phyloP scores from a whole-genome alignment of 1,140 invertebrate genomes.

The Drosophila watanabei region DNA sequence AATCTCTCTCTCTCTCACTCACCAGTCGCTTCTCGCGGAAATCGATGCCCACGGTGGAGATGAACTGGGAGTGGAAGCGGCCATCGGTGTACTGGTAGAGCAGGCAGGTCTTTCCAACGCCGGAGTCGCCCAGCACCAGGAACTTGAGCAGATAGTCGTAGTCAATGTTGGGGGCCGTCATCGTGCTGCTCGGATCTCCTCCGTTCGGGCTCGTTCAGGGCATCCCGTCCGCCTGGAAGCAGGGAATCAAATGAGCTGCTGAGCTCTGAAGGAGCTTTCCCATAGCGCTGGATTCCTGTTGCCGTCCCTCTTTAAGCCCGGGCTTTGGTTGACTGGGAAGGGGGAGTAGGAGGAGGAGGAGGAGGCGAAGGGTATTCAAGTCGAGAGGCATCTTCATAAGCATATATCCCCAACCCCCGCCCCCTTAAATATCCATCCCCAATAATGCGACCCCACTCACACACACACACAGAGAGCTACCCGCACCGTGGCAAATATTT shows the following conservation, averaged over 20 bases:
- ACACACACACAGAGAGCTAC: background rate
- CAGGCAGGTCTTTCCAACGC: slow-evolving; percentile 97
- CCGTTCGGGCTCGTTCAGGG: slow-evolving; percentile 21
- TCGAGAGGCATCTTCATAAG: slow-evolving; percentile 43
- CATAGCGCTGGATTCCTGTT: background rate
- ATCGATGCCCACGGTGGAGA: slow-evolving; percentile 99
- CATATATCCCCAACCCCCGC: background rate
- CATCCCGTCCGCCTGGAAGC: slow-evolving; percentile 41
- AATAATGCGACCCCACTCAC: slow-evolving; percentile 25
- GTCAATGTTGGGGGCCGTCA: slow-evolving; percentile 87
- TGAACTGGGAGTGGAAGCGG: slow-evolving; percentile 95
- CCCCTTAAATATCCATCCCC: slow-evolving; percentile 7
- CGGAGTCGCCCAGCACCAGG: slow-evolving; percentile 96
- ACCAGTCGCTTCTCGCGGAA: slow-evolving; percentile 98
- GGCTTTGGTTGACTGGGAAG: slow-evolving; percentile 23
- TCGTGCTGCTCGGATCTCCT: slow-evolving; percentile 24
- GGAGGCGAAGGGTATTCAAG: slow-evolving; percentile 11
- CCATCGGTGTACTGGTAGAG: slow-evolving; percentile 98
- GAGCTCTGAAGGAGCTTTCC: slow-evolving; percentile 11
- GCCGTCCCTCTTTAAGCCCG: slow-evolving; percentile 13
- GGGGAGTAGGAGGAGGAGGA: background rate
- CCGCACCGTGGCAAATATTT: slow-evolving; percentile 62
- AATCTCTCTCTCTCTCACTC: background rate
- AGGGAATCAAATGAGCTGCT: slow-evolving; percentile 22
- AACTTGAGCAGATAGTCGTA: slow-evolving; percentile 99